These are phyloP conservation scores for Argyrosomus regius DNA, from an alignment of 2,797 vertebrate species.

Conservation along the genomic window DNA sequence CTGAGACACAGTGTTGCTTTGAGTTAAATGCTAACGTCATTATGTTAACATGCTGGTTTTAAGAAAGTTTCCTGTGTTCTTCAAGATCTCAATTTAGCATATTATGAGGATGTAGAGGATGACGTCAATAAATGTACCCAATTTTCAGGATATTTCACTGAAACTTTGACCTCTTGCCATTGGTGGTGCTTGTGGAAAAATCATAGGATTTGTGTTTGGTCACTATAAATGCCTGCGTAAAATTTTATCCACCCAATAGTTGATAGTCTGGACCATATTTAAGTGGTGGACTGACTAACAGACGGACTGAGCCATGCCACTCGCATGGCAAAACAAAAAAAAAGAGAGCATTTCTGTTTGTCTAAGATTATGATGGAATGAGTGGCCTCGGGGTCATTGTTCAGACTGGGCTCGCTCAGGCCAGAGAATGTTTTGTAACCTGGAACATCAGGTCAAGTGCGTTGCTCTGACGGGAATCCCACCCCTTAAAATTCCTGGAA, in stretches of 20 bases:
- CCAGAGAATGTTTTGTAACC: conserved; percentile 53
- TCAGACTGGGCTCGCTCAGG: conserved; percentile 12
- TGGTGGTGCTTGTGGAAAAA: neutral
- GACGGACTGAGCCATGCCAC: neutral
- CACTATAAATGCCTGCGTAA: neutral
- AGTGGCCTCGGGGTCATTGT: conserved; percentile 45
- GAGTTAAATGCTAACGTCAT: neutral
- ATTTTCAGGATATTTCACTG: neutral
- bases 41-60: neutral
- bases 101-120: neutral
- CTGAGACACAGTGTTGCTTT: neutral
- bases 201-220: neutral
- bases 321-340: neutral
- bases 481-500: conserved; percentile 48
- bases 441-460: conserved; percentile 47
- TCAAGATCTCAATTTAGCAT: neutral
- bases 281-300: neutral
- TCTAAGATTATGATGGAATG: conserved; percentile 11
- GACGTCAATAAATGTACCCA: neutral
- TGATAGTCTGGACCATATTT: neutral
- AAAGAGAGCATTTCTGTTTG: conserved; percentile 27
- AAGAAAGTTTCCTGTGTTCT: neutral
- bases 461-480: conserved; percentile 43
- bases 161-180: neutral
- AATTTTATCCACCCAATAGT: neutral